Percentiles rank a stretch among this genome's conserved stretches.
Conservation (phyloP, 2,797 vertebrate genomes). For the Serranus cabrilla region DNA sequence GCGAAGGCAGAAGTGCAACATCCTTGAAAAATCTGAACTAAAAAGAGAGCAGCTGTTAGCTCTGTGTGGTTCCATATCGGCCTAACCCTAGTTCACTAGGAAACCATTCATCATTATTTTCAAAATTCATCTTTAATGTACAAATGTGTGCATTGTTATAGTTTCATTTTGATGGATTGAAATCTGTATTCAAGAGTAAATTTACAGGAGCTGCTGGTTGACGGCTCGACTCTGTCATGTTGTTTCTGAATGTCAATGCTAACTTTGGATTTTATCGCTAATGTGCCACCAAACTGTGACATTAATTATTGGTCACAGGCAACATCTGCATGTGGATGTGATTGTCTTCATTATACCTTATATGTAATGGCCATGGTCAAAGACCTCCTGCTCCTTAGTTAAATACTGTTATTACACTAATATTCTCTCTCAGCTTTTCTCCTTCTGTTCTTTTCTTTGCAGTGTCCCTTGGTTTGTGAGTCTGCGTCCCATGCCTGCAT, state of each 20-base stretch:
- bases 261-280: conserved; percentile 10
- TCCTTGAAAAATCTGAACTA: background rate
- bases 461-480: conserved; percentile 93
- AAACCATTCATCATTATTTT: background rate
- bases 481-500: conserved; percentile 83
- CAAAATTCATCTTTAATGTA: background rate
- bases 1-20: conserved; percentile 9
- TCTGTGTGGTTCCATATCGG: background rate
- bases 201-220: background rate
- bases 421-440: conserved; percentile 14
- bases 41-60: conserved; percentile 22
- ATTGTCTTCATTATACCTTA: background rate
- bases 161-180: background rate
- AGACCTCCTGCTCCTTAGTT: background rate
- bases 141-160: background rate
- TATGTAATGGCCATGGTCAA: conserved; percentile 7
- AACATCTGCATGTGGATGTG: background rate
- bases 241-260: conserved; percentile 17
- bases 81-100: too few relatives aligned
- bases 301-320: conserved; percentile 7
- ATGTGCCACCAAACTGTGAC: conserved; percentile 18
- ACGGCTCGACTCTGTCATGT: background rate
- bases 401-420: conserved; percentile 8
- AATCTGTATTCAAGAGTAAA: background rate
- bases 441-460: conserved; percentile 44